phyloP scores from a whole-genome alignment of 2,888 invertebrate species.

The Drosophila hawaiiensis region DNA sequence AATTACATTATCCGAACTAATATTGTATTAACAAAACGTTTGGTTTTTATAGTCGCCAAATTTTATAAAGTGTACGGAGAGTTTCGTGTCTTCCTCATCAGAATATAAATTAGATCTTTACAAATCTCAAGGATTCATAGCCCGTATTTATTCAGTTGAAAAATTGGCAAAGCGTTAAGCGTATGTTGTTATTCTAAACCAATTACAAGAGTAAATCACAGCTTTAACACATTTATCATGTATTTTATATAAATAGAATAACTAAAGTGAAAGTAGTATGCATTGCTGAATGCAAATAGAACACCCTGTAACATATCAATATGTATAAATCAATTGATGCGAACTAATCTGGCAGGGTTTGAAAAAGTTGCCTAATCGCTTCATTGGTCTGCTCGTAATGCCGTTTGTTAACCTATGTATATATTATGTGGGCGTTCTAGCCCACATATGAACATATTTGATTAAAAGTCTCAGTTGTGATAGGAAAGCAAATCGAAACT shows the following conservation, averaged over 20 bases:
- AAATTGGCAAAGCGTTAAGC: neutral
- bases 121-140: neutral
- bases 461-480: constrained; percentile 14
- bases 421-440: constrained; percentile 51
- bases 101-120: neutral
- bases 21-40: neutral
- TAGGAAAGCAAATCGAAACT: constrained; percentile 28
- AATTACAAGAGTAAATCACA: neutral
- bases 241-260: constrained; percentile 22
- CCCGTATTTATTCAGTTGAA: neutral
- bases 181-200: neutral
- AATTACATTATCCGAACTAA: neutral
- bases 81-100: neutral
- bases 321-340: constrained; percentile 28
- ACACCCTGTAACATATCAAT: constrained; percentile 27
- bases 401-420: constrained; percentile 54
- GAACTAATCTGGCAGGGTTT: constrained; percentile 37
- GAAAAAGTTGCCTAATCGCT: constrained; percentile 55
- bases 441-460: constrained; percentile 31
- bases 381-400: constrained; percentile 44
- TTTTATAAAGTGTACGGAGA: neutral
- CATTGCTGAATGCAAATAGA: constrained; percentile 3
- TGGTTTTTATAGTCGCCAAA: neutral
- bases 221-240: neutral
- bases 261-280: constrained; percentile 27